Evolutionary conservation across 2,113 vertebrate genomes (phyloP).

Genomic region (Miniopterus natalensis): DNA sequence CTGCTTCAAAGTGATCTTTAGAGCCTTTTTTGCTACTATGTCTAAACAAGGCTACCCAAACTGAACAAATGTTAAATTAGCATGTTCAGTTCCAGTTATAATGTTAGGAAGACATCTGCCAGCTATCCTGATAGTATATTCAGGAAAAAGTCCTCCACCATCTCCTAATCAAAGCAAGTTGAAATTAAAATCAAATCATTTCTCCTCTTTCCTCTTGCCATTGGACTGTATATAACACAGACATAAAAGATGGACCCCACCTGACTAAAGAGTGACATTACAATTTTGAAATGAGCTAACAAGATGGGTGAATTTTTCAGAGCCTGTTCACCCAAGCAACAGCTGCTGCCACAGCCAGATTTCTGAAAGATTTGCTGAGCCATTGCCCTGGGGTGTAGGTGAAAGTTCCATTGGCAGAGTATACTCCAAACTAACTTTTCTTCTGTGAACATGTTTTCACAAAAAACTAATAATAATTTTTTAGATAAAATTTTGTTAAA

Average conservation of each 20-base stretch:
- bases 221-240: slow-evolving; percentile 57
- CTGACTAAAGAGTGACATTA: not conserved
- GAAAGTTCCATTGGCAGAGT: not conserved
- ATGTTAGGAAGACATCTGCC: slow-evolving; percentile 6
- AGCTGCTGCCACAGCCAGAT: not conserved
- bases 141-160: slow-evolving; percentile 43
- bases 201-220: slow-evolving; percentile 50
- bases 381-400: not conserved
- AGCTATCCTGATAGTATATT: slow-evolving; percentile 45
- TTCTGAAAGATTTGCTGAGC: slow-evolving; percentile 34
- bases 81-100: slow-evolving; percentile 30
- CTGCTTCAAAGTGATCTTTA: slow-evolving; percentile 25
- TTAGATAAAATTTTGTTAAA: not conserved
- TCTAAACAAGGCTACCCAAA: slow-evolving; percentile 41
- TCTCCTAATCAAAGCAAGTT: slow-evolving; percentile 47
- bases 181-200: slow-evolving; percentile 64
- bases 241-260: slow-evolving; percentile 47
- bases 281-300: slow-evolving; percentile 59
- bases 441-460: not conserved
- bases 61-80: slow-evolving; percentile 38
- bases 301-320: not conserved
- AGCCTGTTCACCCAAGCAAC: slow-evolving; percentile 8
- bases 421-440: not conserved
- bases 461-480: not conserved
- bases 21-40: not conserved